A percentile compares a stretch with the other conserved stretches of the same genome.
phyloP scores from a whole-genome alignment of 2,113 vertebrate species.

The Mastomys coucha region DNA sequence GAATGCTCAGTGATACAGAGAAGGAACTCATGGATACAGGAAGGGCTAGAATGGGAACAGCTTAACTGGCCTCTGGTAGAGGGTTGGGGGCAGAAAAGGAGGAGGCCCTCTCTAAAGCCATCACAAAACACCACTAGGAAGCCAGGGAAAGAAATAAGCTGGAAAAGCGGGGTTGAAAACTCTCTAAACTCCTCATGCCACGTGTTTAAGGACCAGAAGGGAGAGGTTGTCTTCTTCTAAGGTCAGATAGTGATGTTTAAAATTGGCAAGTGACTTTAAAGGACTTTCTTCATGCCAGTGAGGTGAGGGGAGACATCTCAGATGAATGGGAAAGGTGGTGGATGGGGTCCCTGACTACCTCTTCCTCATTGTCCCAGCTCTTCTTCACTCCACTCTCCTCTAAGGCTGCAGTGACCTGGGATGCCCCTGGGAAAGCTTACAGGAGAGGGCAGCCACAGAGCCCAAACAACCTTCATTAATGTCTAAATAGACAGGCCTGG shows the following conservation, averaged over 20 bases:
- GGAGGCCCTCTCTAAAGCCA: fast-evolving
- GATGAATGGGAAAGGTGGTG: not conserved
- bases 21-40: not conserved
- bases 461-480: slow-evolving; percentile 46
- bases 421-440: not conserved
- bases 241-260: slow-evolving; percentile 46
- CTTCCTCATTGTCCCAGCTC: not conserved
- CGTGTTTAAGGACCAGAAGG: not conserved
- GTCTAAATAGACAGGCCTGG: slow-evolving; percentile 65
- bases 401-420: not conserved
- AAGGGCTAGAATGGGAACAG: not conserved
- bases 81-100: not conserved
- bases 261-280: slow-evolving; percentile 35
- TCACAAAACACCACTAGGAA: not conserved
- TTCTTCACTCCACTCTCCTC: too few relatives aligned
- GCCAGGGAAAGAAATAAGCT: not conserved
- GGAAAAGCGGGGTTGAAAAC: not conserved
- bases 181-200: not conserved
- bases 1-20: not conserved
- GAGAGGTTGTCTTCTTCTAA: not conserved
- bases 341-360: not conserved
- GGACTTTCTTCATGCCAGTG: not conserved
- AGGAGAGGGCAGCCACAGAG: not conserved
- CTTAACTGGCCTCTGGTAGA: not conserved
- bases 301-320: not conserved